phyloP scores from a whole-genome alignment of 2,888 invertebrate genomes.

The Tuberolachnus salignus region DNA sequence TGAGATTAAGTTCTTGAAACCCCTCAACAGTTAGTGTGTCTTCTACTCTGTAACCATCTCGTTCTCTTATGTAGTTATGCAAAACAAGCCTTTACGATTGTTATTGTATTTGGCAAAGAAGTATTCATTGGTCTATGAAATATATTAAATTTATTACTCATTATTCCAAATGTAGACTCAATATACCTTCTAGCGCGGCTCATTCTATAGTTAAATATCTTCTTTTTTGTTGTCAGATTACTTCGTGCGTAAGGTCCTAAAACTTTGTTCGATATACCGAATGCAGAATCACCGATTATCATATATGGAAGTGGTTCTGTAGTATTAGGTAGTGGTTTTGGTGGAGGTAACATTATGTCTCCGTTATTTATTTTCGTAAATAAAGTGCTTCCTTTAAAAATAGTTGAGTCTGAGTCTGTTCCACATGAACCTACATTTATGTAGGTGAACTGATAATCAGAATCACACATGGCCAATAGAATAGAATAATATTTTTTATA shows the following conservation, averaged over 20 bases:
- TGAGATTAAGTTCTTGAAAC: too few relatives aligned
- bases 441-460: conserved; percentile 36
- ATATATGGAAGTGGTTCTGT: conserved; percentile 24
- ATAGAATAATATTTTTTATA: conserved; percentile 49
- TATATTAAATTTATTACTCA: conserved; percentile 61
- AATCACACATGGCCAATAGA: conserved; percentile 48
- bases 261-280: conserved; percentile 18
- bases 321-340: conserved; percentile 10
- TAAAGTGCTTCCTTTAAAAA: conserved; percentile 41
- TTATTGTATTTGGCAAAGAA: conserved; percentile 42
- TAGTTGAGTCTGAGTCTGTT: conserved; percentile 42
- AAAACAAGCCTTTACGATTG: too few relatives aligned
- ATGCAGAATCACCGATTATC: conserved; percentile 52
- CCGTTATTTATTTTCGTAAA: conserved; percentile 5
- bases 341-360: conserved; percentile 30
- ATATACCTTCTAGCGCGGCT: conserved; percentile 58
- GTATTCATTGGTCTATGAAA: conserved; percentile 61
- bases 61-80: too few relatives aligned
- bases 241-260: conserved; percentile 34
- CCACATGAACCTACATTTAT: conserved; percentile 45
- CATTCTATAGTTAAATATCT: conserved; percentile 60
- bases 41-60: too few relatives aligned
- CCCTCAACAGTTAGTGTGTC: too few relatives aligned
- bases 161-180: conserved; percentile 60
- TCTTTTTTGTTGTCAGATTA: conserved; percentile 56